phyloP scores from a whole-genome alignment of 2,113 vertebrate species.

The Trichomycterus rosablanca region DNA sequence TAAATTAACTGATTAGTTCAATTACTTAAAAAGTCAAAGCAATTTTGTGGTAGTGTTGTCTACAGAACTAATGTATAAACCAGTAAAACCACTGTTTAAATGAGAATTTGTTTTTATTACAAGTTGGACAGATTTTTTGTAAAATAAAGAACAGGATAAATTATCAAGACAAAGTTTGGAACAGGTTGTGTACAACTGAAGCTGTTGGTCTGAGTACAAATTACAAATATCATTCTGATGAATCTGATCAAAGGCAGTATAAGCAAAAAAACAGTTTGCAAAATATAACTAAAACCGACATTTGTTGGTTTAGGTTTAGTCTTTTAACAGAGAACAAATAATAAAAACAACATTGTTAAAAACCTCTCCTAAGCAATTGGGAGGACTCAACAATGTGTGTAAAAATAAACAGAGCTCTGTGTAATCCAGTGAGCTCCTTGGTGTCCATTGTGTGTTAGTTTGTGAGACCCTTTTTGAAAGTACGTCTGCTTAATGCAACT shows the following conservation, averaged over 20 bases:
- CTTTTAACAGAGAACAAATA: constrained; percentile 11
- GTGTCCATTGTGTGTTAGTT: constrained; percentile 18
- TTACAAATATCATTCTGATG: constrained; percentile 3
- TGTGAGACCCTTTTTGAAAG: constrained; percentile 14
- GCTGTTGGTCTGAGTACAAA: background rate
- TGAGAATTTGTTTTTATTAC: too few species aligned
- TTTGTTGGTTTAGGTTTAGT: constrained; percentile 16
- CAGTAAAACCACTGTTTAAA: background rate
- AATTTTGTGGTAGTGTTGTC: constrained; percentile 13
- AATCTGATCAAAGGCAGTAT: constrained; percentile 47
- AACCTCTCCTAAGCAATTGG: constrained; percentile 10
- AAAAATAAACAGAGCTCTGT: constrained; percentile 25
- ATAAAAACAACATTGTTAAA: constrained; percentile 4
- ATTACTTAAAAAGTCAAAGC: constrained; percentile 2
- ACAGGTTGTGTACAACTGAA: too few species aligned
- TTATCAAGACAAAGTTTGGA: too few species aligned
- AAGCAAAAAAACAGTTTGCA: constrained; percentile 22
- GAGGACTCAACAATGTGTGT: constrained; percentile 19
- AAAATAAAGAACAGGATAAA: too few species aligned
- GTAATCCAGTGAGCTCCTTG: constrained; percentile 14
- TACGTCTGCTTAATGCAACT: constrained; percentile 22
- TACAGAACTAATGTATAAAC: constrained; percentile 3
- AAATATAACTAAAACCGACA: constrained; percentile 5
- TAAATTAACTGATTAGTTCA: too few species aligned
- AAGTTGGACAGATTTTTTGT: constrained; percentile 18